These are phyloP conservation scores for Drosophila quadrilineata DNA, from an alignment of 1,140 invertebrate genomes.

Conservation along the genomic window DNA sequence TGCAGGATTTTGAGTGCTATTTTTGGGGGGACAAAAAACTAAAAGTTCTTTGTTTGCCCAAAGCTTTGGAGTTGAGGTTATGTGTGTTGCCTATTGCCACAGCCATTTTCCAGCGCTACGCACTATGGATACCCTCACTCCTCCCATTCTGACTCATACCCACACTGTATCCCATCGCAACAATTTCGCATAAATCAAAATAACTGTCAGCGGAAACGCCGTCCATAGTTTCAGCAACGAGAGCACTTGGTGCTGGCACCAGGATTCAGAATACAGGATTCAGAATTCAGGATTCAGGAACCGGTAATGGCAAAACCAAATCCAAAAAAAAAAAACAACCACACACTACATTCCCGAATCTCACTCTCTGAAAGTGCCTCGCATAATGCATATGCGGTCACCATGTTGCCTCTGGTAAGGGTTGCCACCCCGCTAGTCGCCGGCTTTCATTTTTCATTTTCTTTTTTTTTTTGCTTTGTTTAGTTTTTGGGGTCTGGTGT, in stretches of 20 bases:
- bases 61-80: too few species aligned
- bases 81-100: slow-evolving; percentile 63
- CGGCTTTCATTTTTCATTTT: slow-evolving; percentile 50
- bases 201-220: slow-evolving; percentile 75
- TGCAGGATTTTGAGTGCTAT: slow-evolving; percentile 66
- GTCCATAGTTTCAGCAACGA: slow-evolving; percentile 74
- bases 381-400: slow-evolving; percentile 38
- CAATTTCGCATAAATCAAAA: slow-evolving; percentile 73
- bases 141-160: neutral
- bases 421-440: slow-evolving; percentile 46
- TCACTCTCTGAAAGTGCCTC: slow-evolving; percentile 22
- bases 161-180: slow-evolving; percentile 22
- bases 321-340: slow-evolving; percentile 21
- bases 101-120: slow-evolving; percentile 64
- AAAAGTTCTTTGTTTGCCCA: slow-evolving; percentile 57
- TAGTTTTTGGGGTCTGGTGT: slow-evolving; percentile 22
- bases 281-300: neutral
- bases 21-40: slow-evolving; percentile 50
- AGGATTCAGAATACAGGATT: slow-evolving; percentile 26
- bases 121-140: slow-evolving; percentile 44
- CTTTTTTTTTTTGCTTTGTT: slow-evolving; percentile 50
- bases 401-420: slow-evolving; percentile 11
- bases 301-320: slow-evolving; percentile 1
- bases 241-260: too few species aligned
- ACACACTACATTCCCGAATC: slow-evolving; percentile 22